Evolutionary conservation across 2,113 vertebrate species (phyloP).

Genomic region (Etheostoma spectabile): DNA sequence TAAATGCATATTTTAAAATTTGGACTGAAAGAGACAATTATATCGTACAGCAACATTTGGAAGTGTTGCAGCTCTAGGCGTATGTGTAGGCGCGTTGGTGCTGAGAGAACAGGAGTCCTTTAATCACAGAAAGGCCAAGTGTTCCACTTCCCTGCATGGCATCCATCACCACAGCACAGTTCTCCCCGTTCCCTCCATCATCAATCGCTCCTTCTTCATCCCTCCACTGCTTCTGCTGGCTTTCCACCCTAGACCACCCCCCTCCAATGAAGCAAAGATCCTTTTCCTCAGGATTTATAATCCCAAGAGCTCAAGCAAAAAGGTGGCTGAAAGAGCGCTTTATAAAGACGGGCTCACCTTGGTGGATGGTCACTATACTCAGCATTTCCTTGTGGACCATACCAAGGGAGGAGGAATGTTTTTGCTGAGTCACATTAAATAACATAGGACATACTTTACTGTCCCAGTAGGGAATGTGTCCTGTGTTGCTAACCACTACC

Average conservation of each 20-base stretch:
- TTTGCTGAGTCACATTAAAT: background rate
- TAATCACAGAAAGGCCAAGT: slow-evolving; percentile 70
- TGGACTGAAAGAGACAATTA: too few relatives aligned
- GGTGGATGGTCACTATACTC: slow-evolving; percentile 45
- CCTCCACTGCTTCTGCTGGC: slow-evolving; percentile 27
- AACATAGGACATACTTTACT: background rate
- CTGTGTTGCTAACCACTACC: background rate
- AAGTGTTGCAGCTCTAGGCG: too few relatives aligned
- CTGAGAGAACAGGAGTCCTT: slow-evolving; percentile 56
- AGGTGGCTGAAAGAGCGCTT: slow-evolving; percentile 78
- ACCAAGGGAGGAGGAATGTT: background rate
- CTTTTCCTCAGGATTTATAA: slow-evolving; percentile 79
- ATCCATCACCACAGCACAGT: slow-evolving; percentile 64
- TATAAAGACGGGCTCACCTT: slow-evolving; percentile 73
- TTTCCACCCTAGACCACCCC: slow-evolving; percentile 21
- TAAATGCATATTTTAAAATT: too few relatives aligned
- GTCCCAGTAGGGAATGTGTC: background rate
- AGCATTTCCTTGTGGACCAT: slow-evolving; percentile 23
- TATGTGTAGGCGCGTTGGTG: background rate
- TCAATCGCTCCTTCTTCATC: slow-evolving; percentile 49
- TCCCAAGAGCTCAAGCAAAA: slow-evolving; percentile 64
- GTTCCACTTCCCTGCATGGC: slow-evolving; percentile 63
- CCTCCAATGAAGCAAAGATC: slow-evolving; percentile 74
- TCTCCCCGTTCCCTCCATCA: slow-evolving; percentile 46
- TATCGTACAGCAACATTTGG: too few relatives aligned